A percentile compares a stretch with the other conserved stretches of the same genome.
Evolutionary conservation across 2,113 vertebrate genomes (phyloP).

Genomic region (Atractosteus spatula): DNA sequence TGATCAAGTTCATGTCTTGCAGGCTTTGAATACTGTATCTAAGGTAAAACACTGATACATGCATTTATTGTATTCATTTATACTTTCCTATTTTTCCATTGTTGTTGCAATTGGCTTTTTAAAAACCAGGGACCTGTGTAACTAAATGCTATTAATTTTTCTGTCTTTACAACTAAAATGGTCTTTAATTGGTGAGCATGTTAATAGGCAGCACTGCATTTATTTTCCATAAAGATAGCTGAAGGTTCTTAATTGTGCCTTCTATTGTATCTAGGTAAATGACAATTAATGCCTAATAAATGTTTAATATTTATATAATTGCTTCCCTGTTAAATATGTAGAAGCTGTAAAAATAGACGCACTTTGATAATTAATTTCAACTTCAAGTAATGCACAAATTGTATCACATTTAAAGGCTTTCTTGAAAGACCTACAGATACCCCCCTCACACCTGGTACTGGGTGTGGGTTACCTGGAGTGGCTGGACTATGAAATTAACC

Average conservation of each 20-base stretch:
- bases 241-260: constrained; percentile 67
- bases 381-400: constrained; percentile 35
- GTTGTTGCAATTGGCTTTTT: constrained; percentile 58
- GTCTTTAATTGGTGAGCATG: constrained; percentile 16
- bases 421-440: too few relatives aligned
- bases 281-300: constrained; percentile 26
- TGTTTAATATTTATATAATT: constrained; percentile 49
- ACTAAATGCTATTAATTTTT: constrained; percentile 66
- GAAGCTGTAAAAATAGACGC: constrained; percentile 59
- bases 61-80: constrained; percentile 68
- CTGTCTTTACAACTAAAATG: constrained; percentile 30
- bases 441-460: too few relatives aligned
- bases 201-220: constrained; percentile 36
- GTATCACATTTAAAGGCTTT: too few relatives aligned
- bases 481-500: too few relatives aligned
- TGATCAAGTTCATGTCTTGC: too few relatives aligned
- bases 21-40: constrained; percentile 4
- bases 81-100: constrained; percentile 63
- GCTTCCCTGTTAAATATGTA: constrained; percentile 56
- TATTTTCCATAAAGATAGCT: constrained; percentile 67
- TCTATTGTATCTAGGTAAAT: constrained; percentile 53
- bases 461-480: too few relatives aligned
- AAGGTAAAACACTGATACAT: constrained; percentile 59
- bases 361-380: constrained; percentile 60
- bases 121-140: constrained; percentile 59